These are phyloP conservation scores for Yponomeuta evonymella DNA, from an alignment of 2,888 invertebrate species.

Conservation along the genomic window DNA sequence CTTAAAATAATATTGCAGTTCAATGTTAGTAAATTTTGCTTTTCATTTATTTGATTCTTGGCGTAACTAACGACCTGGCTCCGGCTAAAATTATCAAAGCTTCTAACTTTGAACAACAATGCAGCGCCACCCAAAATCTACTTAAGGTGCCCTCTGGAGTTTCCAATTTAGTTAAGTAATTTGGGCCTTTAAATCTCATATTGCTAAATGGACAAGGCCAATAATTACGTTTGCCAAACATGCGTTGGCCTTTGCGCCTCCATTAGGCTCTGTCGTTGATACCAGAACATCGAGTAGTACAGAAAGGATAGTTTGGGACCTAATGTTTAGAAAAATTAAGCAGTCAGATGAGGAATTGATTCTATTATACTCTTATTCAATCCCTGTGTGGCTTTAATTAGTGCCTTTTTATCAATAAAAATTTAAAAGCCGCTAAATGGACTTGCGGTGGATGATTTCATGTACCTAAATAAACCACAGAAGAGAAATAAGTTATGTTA, in stretches of 20 bases:
- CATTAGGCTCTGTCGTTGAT: conserved; percentile 42
- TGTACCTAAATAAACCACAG: no score
- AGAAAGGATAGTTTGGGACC: no score
- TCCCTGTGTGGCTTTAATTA: no score
- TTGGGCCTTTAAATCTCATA: conserved; percentile 72
- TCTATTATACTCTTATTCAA: no score
- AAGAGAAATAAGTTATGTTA: no score
- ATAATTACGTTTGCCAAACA: conserved; percentile 71
- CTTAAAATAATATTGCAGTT: no score
- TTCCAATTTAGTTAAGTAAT: conserved; percentile 66
- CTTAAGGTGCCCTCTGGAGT: conserved; percentile 34
- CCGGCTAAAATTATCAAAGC: not conserved
- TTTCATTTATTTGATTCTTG: not conserved
- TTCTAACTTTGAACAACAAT: not conserved
- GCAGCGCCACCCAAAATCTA: not conserved
- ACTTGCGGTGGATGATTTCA: no score
- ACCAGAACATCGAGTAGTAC: not conserved
- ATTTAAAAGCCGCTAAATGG: no score
- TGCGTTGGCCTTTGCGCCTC: conserved; percentile 37
- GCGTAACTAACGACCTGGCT: not conserved
- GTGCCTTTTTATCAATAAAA: no score
- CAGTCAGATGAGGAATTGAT: no score
- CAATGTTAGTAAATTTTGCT: no score
- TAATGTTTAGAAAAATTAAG: no score
- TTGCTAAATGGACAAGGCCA: conserved; percentile 64